These are phyloP conservation scores for Coreius guichenoti DNA, from an alignment of 2,797 vertebrate genomes.

Conservation along the genomic window DNA sequence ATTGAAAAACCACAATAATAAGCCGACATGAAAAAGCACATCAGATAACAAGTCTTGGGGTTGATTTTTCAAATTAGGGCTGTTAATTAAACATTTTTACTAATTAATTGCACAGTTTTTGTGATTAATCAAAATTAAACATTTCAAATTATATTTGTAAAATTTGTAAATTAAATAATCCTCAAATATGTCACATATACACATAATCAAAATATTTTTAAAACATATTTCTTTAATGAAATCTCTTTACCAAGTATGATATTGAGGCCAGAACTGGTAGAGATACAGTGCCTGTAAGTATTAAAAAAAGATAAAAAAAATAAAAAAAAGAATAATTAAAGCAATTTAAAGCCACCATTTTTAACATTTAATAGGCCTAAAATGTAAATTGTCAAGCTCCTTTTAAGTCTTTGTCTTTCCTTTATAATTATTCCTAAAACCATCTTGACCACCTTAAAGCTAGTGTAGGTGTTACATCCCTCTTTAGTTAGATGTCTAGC, in stretches of 20 bases:
- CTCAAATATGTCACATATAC: too few relatives aligned
- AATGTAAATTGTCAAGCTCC: not conserved
- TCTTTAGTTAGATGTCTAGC: too few relatives aligned
- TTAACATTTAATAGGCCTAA: not conserved
- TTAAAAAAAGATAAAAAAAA: not conserved
- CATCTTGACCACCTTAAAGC: not conserved
- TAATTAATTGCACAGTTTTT: not conserved
- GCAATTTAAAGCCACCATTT: not conserved
- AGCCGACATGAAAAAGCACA: not conserved
- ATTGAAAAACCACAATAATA: not conserved
- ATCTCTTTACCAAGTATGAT: not conserved
- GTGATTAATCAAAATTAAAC: not conserved
- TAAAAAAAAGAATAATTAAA: not conserved
- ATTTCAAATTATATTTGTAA: not conserved
- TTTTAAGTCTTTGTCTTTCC: not conserved
- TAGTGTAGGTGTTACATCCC: too few relatives aligned
- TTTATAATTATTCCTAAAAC: constrained; percentile 3
- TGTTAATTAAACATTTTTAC: not conserved
- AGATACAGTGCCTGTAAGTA: not conserved
- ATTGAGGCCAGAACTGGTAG: not conserved
- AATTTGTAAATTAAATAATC: not conserved
- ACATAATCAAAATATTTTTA: not conserved
- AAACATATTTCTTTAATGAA: not conserved
- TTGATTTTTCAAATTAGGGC: not conserved
- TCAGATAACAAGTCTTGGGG: not conserved